These are phyloP conservation scores for Halcyon badia DNA, from an alignment of 2,797 vertebrate species.

Conservation along the genomic window DNA sequence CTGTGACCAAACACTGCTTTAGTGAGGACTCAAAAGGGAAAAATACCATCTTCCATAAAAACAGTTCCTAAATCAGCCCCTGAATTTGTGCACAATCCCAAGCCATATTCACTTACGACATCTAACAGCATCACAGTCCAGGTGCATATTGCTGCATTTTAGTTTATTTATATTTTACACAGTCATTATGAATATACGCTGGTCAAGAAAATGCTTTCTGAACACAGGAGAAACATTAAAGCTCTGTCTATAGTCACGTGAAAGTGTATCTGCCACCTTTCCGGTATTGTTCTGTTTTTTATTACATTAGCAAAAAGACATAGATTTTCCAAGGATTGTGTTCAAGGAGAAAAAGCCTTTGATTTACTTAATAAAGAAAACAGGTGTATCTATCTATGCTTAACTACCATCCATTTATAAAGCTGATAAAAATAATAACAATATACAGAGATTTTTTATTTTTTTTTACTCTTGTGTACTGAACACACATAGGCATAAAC, in stretches of 20 bases:
- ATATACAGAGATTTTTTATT: neutral
- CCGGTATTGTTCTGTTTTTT: neutral
- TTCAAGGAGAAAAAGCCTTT: neutral
- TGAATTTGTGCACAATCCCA: neutral
- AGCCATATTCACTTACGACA: neutral
- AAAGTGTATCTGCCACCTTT: neutral
- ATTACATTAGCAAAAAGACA: neutral
- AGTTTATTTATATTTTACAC: neutral
- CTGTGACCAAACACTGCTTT: neutral
- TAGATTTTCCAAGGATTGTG: neutral
- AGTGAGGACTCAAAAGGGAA: neutral
- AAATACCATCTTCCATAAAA: neutral
- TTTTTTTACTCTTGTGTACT: neutral
- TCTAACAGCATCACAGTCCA: neutral
- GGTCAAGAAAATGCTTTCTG: neutral
- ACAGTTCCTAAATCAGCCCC: neutral
- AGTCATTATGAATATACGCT: neutral
- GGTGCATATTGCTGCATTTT: neutral
- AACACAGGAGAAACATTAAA: neutral
- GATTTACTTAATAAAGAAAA: neutral
- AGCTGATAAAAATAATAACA: neutral
- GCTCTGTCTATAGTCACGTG: neutral
- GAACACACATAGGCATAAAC: neutral
- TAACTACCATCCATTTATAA: neutral
- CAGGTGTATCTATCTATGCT: neutral